A percentile compares a stretch with the other conserved stretches of the same genome.
These are phyloP conservation scores for Macquaria ambigua DNA, from an alignment of 2,113 vertebrate genomes.

Conservation along the genomic window DNA sequence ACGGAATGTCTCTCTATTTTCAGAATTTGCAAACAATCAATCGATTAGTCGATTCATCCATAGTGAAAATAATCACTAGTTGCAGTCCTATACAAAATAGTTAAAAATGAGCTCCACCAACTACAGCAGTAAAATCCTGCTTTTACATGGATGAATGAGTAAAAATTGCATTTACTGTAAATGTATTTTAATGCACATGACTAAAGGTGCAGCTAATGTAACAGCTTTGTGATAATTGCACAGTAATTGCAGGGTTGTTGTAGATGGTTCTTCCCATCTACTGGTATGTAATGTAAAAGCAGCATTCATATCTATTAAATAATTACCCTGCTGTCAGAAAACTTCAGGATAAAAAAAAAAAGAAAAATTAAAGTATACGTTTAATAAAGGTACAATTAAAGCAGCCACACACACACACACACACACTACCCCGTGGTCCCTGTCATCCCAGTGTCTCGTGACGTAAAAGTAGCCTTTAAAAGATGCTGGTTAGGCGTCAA, in stretches of 20 bases:
- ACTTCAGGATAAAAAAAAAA: background rate
- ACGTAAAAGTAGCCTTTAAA: constrained; percentile 69
- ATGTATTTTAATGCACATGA: background rate
- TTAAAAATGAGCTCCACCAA: no score
- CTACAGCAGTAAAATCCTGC: no score
- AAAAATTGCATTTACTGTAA: background rate
- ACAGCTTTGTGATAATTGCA: background rate
- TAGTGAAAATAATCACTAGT: no score
- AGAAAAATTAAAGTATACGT: background rate
- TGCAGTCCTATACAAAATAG: no score
- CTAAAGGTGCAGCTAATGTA: background rate
- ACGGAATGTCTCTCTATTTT: no score
- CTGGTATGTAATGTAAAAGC: background rate
- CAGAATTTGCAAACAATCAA: no score
- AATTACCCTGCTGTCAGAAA: constrained; percentile 1
- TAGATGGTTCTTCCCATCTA: background rate
- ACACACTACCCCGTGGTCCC: background rate
- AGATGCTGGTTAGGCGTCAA: background rate
- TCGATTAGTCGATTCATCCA: no score
- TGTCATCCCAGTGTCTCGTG: constrained; percentile 31
- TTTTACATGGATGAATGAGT: no score
- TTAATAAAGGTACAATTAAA: background rate
- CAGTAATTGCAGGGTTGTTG: background rate
- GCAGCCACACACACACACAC: background rate
- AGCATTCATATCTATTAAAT: background rate